Evolutionary conservation across 2,113 vertebrate species (phyloP).

Genomic region (Epinephelus fuscoguttatus): DNA sequence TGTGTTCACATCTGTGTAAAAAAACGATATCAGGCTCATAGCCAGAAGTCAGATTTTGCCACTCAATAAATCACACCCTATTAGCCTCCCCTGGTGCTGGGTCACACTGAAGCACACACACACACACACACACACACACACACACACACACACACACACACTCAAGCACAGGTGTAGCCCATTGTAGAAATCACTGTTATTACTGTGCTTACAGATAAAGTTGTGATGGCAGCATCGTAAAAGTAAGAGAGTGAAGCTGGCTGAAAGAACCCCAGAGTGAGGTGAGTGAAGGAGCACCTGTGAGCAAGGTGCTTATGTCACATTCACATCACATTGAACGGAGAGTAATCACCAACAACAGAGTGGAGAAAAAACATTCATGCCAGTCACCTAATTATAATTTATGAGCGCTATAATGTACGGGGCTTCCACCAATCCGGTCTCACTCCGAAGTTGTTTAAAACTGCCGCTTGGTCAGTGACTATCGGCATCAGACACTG

Average conservation of each 20-base stretch:
- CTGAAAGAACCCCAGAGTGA: neutral
- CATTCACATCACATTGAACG: no score
- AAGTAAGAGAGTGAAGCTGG: neutral
- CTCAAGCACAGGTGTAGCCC: neutral
- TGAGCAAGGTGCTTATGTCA: no score
- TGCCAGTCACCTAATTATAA: neutral
- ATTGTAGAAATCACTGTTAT: neutral
- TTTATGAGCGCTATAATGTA: neutral
- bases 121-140: slow-evolving; percentile 18
- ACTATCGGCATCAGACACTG: no score
- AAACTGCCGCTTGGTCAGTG: no score
- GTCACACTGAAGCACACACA: slow-evolving; percentile 7
- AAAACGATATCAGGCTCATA: slow-evolving; percentile 11
- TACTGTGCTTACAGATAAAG: neutral
- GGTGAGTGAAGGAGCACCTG: neutral
- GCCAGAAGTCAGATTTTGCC: slow-evolving; percentile 34
- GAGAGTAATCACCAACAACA: neutral
- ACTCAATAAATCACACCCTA: slow-evolving; percentile 49
- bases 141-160: slow-evolving; percentile 11
- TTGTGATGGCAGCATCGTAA: neutral
- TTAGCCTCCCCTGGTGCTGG: slow-evolving; percentile 33
- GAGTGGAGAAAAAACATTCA: neutral
- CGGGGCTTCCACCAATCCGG: no score
- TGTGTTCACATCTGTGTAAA: neutral
- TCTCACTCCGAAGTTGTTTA: no score